These are phyloP conservation scores for Rhinolophus ferrumequinum DNA, from an alignment of 2,113 vertebrate species.

Conservation along the genomic window DNA sequence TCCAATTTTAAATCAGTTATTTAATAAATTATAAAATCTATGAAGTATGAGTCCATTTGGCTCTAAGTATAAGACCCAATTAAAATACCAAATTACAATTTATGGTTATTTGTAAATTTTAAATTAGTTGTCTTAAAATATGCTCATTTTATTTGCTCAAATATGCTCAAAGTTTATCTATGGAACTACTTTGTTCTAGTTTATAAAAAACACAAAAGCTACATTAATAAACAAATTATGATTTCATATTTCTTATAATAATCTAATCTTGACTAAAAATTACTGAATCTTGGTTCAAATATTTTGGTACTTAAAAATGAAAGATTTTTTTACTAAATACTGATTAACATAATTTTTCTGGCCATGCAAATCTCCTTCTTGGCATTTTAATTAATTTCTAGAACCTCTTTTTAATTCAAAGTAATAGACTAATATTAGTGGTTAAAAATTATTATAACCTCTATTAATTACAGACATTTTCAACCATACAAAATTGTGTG, in stretches of 20 bases:
- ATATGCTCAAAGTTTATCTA: no score
- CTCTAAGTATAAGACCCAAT: neutral
- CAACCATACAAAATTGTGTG: neutral
- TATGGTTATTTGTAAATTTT: neutral
- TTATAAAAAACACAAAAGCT: neutral
- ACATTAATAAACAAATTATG: neutral
- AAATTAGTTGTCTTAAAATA: neutral
- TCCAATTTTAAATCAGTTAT: constrained; percentile 16
- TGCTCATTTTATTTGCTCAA: neutral
- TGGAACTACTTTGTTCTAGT: neutral
- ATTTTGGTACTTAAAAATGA: constrained; percentile 73
- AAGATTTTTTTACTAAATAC: constrained; percentile 33
- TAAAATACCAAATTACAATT: constrained; percentile 48
- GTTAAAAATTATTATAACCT: neutral
- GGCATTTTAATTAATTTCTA: constrained; percentile 49
- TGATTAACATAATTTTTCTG: constrained; percentile 62
- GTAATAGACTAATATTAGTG: neutral
- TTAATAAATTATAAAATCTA: constrained; percentile 33
- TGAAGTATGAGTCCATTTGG: neutral
- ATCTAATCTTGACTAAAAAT: constrained; percentile 66
- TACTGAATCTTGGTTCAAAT: constrained; percentile 74
- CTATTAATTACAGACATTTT: neutral
- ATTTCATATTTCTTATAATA: constrained; percentile 66
- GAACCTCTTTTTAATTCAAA: constrained; percentile 20
- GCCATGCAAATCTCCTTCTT: constrained; percentile 33